Conservation (phyloP, 2,113 vertebrate genomes). For the cat (Felis catus) region F.catus_Fca126_mat1.0 CM031417.1:80313001-80313500, state of each 20-base stretch:
- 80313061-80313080: too few relatives aligned
- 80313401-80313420: constrained; percentile 22
- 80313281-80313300: background rate
- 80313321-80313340: background rate
- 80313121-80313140: too few relatives aligned
- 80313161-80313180: background rate
- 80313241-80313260: background rate
- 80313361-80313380: constrained; percentile 36
- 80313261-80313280: background rate
- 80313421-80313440: background rate
- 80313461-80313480: background rate
- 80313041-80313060: too few relatives aligned
- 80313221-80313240: background rate
- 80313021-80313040: too few relatives aligned
- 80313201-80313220: constrained; percentile 3
- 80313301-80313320: constrained; percentile 23
- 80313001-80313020: too few relatives aligned
- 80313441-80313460: background rate
- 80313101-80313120: too few relatives aligned
- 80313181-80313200: background rate
- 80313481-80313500: constrained; percentile 26
- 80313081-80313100: too few relatives aligned
- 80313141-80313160: too few relatives aligned
- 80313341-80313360: constrained; percentile 2
- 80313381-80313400: background rate